Evolutionary conservation across 2,797 vertebrate genomes (phyloP).

Genomic region (Gambelia wislizenii): DNA sequence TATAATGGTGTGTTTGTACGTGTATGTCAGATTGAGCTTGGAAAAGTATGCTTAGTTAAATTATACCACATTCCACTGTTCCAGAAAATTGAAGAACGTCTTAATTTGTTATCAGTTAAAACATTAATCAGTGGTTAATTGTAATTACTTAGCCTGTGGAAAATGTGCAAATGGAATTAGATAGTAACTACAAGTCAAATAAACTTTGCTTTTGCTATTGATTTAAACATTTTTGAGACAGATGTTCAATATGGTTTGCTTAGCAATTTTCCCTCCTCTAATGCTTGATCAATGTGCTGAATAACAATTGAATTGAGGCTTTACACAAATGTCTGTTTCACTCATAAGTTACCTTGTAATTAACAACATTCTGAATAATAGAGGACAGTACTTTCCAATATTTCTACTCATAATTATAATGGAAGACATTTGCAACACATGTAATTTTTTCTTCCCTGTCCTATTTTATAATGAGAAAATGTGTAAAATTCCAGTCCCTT

Average conservation of each 20-base stretch:
- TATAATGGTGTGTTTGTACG: constrained; percentile 13
- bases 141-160: constrained; percentile 78
- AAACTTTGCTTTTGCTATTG: constrained; percentile 79
- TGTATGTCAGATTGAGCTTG: neutral
- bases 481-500: constrained; percentile 2
- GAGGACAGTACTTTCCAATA: constrained; percentile 53
- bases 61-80: constrained; percentile 42
- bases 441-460: neutral
- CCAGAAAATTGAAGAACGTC: constrained; percentile 65
- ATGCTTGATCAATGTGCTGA: constrained; percentile 63
- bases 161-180: constrained; percentile 78
- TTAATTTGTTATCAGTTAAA: constrained; percentile 73
- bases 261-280: constrained; percentile 56
- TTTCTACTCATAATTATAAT: constrained; percentile 36
- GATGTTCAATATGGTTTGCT: constrained; percentile 77
- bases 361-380: constrained; percentile 65
- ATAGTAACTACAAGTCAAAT: constrained; percentile 78
- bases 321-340: constrained; percentile 51
- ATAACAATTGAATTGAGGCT: constrained; percentile 69
- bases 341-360: constrained; percentile 59
- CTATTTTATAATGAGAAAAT: constrained; percentile 13
- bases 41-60: constrained; percentile 50
- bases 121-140: constrained; percentile 80
- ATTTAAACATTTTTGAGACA: constrained; percentile 80
- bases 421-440: constrained; percentile 37